phyloP scores from a whole-genome alignment of 2,113 vertebrate genomes.

The Ochotona princeps region DNA sequence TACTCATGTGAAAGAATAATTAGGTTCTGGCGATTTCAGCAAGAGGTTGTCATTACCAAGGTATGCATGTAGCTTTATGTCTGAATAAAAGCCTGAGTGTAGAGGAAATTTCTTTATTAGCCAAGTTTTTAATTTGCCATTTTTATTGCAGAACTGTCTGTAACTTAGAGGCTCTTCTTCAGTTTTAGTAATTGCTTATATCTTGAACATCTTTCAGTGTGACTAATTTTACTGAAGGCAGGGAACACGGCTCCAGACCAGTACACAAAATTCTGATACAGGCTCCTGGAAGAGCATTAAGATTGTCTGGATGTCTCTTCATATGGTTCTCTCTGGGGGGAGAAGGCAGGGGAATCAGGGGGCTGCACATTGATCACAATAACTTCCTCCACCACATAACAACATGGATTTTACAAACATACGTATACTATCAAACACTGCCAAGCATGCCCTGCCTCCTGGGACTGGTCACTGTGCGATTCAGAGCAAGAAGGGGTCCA shows the following conservation, averaged over 20 bases:
- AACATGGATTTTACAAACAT: background rate
- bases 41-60: constrained; percentile 89
- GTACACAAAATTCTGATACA: constrained; percentile 49
- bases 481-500: background rate
- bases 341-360: background rate
- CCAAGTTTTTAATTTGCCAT: constrained; percentile 72
- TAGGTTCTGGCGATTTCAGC: constrained; percentile 85
- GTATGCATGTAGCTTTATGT: constrained; percentile 76
- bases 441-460: background rate
- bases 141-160: constrained; percentile 73
- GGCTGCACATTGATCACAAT: background rate
- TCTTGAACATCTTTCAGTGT: constrained; percentile 74
- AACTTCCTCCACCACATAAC: background rate
- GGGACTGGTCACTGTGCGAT: background rate
- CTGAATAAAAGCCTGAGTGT: constrained; percentile 60
- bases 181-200: constrained; percentile 75
- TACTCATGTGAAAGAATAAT: constrained; percentile 86
- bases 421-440: background rate
- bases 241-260: background rate
- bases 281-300: background rate
- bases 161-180: constrained; percentile 75
- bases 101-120: constrained; percentile 79
- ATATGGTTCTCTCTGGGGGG: background rate
- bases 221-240: constrained; percentile 64
- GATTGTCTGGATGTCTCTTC: background rate